A percentile compares a stretch with the other conserved stretches of the same genome.
Conservation (phyloP, 2,888 invertebrate genomes). For the Pseudolycoriella hygida region DNA sequence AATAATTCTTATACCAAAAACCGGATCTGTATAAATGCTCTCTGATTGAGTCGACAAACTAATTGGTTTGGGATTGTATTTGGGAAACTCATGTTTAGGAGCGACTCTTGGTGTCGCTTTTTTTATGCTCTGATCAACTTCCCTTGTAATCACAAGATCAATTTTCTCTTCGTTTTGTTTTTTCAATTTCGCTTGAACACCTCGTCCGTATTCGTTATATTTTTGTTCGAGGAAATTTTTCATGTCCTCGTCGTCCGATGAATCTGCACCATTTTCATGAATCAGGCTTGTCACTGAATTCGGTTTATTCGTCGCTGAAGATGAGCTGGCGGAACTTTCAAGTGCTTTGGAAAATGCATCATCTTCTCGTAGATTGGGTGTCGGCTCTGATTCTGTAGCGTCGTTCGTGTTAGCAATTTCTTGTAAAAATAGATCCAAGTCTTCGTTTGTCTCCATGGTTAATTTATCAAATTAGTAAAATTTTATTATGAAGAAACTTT, state of each 20-base stretch:
- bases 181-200: constrained; percentile 42
- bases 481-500: too few species aligned
- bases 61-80: constrained; percentile 16
- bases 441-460: too few species aligned
- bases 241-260: constrained; percentile 67
- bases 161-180: constrained; percentile 24
- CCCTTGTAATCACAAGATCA: constrained; percentile 19
- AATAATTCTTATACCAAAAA: constrained; percentile 55
- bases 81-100: constrained; percentile 12
- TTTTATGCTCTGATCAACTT: constrained; percentile 13
- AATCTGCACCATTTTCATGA: constrained; percentile 30
- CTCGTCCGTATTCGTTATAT: constrained; percentile 51
- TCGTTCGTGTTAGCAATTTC: too few species aligned
- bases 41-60: neutral
- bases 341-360: neutral
- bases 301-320: too few species aligned
- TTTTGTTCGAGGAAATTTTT: constrained; percentile 53
- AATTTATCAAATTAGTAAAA: too few species aligned
- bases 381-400: too few species aligned
- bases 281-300: neutral
- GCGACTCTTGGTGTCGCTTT: neutral
- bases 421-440: too few species aligned
- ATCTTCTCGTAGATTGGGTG: neutral
- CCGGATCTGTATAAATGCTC: constrained; percentile 41
- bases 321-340: neutral